A percentile compares a stretch with the other conserved stretches of the same genome.
Evolutionary conservation across 2,888 invertebrate genomes (phyloP).

Genomic region (Pteria penguin): DNA sequence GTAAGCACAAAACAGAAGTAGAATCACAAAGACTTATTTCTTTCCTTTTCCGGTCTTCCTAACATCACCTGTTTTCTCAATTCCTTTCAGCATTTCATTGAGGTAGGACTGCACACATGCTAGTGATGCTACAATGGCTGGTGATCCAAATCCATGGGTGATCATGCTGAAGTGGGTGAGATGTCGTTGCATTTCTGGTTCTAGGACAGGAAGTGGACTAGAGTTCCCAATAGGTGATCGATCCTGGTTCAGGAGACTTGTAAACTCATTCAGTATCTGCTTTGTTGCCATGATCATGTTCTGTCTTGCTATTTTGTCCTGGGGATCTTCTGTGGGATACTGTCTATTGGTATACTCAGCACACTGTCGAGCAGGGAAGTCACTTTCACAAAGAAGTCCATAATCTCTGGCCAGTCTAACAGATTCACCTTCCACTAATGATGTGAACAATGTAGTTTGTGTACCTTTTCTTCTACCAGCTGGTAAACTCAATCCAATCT

Average conservation of each 20-base stretch:
- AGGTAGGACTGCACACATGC: slow-evolving; percentile 98
- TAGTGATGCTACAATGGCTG: slow-evolving; percentile 97
- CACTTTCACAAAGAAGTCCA: slow-evolving; percentile 98
- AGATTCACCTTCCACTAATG: slow-evolving; percentile 98
- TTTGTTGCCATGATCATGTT: slow-evolving; percentile 90
- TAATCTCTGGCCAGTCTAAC: slow-evolving; percentile 98
- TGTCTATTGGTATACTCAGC: slow-evolving; percentile 96
- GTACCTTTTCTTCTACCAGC: slow-evolving; percentile 99
- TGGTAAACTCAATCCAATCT: slow-evolving; percentile 97
- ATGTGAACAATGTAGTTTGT: slow-evolving; percentile 96
- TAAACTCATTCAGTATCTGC: slow-evolving; percentile 97
- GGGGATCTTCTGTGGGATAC: slow-evolving; percentile 72
- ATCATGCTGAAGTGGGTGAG: slow-evolving; percentile 98
- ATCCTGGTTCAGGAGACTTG: slow-evolving; percentile 98
- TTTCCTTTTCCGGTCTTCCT: not conserved
- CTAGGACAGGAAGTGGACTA: slow-evolving; percentile 94
- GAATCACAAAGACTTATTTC: too few species aligned
- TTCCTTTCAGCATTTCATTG: slow-evolving; percentile 95
- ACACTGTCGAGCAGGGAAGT: slow-evolving; percentile 97
- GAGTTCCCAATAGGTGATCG: slow-evolving; percentile 97
- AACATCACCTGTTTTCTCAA: slow-evolving; percentile 83
- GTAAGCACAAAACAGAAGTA: too few species aligned
- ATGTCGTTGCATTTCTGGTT: slow-evolving; percentile 96
- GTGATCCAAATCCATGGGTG: slow-evolving; percentile 98
- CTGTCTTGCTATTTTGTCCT: slow-evolving; percentile 70